phyloP scores from a whole-genome alignment of 2,113 vertebrate species.

The Nothobranchius furzeri region DNA sequence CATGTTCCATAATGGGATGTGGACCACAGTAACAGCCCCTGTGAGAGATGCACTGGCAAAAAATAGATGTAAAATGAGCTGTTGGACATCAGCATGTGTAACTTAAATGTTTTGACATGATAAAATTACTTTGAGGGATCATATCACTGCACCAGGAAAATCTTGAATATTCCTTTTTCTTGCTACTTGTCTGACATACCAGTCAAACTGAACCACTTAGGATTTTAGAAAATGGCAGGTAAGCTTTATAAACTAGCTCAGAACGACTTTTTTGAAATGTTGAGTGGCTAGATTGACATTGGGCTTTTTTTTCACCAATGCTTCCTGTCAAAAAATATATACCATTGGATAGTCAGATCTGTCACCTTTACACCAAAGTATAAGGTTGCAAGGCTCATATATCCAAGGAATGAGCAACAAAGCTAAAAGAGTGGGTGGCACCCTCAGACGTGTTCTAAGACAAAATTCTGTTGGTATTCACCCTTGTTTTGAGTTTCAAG shows the following conservation, averaged over 20 bases:
- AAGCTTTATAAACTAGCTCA: constrained; percentile 2
- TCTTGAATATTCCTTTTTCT: constrained; percentile 33
- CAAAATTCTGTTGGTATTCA: too few species aligned
- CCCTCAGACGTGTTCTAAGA: too few species aligned
- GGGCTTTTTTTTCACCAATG: constrained; percentile 1
- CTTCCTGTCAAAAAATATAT: neutral
- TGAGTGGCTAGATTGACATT: neutral
- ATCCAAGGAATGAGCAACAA: too few species aligned
- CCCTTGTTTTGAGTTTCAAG: too few species aligned
- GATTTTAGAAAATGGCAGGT: constrained; percentile 6
- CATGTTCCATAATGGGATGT: constrained; percentile 41
- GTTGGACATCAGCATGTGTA: constrained; percentile 38
- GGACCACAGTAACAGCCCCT: constrained; percentile 22
- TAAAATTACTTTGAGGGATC: neutral
- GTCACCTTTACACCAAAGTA: too few species aligned
- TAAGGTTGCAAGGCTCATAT: too few species aligned
- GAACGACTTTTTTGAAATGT: constrained; percentile 2
- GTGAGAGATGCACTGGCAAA: constrained; percentile 16
- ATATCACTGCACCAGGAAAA: constrained; percentile 2
- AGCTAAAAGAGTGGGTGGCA: too few species aligned
- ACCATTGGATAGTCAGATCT: too few species aligned
- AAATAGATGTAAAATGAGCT: constrained; percentile 44
- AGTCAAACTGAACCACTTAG: constrained; percentile 15
- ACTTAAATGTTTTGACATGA: constrained; percentile 34
- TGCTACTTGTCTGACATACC: constrained; percentile 21